Evolutionary conservation across 2,888 invertebrate genomes (phyloP).

Genomic region (Melinaea menophilus): DNA sequence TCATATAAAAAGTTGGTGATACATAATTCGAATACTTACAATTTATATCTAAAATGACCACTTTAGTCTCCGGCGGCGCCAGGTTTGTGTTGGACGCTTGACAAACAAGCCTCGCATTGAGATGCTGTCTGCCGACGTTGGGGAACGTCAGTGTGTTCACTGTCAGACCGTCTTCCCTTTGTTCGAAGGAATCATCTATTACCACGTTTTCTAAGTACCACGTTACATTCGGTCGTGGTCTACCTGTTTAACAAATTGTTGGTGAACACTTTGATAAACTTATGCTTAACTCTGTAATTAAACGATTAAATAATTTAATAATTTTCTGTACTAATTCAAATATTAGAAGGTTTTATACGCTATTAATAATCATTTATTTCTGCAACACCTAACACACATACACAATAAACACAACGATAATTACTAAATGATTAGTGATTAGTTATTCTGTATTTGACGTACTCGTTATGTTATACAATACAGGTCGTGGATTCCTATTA

Average conservation of each 20-base stretch:
- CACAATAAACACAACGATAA: background rate
- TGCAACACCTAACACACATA: too few species aligned
- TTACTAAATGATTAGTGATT: background rate
- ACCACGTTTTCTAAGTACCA: constrained; percentile 92
- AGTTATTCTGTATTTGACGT: constrained; percentile 1
- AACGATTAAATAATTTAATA: too few species aligned
- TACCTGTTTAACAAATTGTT: constrained; percentile 68
- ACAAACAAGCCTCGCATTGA: constrained; percentile 89
- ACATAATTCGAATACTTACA: constrained; percentile 79
- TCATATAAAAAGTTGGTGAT: too few species aligned
- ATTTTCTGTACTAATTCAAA: too few species aligned
- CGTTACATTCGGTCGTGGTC: constrained; percentile 86
- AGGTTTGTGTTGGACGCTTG: constrained; percentile 93
- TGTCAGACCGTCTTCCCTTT: constrained; percentile 82
- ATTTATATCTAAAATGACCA: constrained; percentile 89
- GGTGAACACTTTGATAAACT: background rate
- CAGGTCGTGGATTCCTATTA: constrained; percentile 4
- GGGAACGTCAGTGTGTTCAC: constrained; percentile 89
- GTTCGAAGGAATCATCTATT: constrained; percentile 89
- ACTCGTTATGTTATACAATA: constrained; percentile 1
- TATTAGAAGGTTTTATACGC: too few species aligned
- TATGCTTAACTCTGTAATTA: background rate
- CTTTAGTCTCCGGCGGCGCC: constrained; percentile 86
- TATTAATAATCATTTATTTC: too few species aligned
- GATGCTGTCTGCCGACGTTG: constrained; percentile 88